Base-by-base conservation (phyloP, 1,140 invertebrate genomes). In the Parapsyche elsis region DNA sequence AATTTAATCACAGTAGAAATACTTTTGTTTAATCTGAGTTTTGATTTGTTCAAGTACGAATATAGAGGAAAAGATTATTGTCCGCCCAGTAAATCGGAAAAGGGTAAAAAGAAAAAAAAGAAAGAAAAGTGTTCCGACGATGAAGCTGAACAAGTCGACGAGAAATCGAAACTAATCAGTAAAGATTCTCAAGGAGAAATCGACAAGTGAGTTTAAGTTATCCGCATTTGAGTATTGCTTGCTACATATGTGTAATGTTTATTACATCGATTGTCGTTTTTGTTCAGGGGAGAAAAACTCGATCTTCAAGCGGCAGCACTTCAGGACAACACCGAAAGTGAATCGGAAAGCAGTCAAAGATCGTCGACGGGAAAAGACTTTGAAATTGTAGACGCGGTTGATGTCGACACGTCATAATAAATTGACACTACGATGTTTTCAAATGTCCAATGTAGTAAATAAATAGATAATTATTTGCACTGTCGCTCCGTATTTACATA, bases 291-390 rank as follows among this genome's bases (percentile, higher is more conserved):
- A 12, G 81, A 81, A 49, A 83, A 83, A 67, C 49, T 53, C 14
- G 80, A 78, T 57, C 80, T 79, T 23, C 79, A 81, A 67, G 5
- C 53, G 0, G 14, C 85, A 84, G 84, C 85, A 14, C 84, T 85
- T 2, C 79, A 82, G 21, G 80, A 83, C 19, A 82, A 81, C 53
- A 91, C 91, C 0, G 92, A 92, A 81, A 92, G 91, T 5, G 93
- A 93, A 84, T 92, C 92, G 0, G 92, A 93, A 85, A 90, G 90
- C 74, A 92, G 92, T 84, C 92, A 93, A 84, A 91, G 93, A 67
- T 95, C 94, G 10, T 94, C 94, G 83, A 94, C 93, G 0, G 94
- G 92, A 59, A 91, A 92, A 84, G 94, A 95, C 89, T 95, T 95
- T 86, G 94, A 95, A 87, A 94, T 95, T 84, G 90, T 94, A 4